phyloP scores from a whole-genome alignment of 2,888 invertebrate genomes.

The Diplazon laetatorius region DNA sequence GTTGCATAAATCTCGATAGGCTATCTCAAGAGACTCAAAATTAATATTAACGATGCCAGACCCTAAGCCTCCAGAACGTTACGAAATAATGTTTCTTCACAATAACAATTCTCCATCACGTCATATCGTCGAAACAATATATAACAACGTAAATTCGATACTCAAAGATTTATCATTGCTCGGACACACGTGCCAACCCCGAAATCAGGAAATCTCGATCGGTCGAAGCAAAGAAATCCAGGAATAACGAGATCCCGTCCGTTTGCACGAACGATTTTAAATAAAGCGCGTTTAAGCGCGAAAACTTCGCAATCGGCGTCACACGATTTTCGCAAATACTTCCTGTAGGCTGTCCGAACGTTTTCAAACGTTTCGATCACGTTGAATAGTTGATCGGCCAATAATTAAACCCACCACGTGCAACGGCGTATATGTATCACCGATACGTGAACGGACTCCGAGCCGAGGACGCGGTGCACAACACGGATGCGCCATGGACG shows the following conservation, averaged over 20 bases:
- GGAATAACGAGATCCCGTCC: too few relatives aligned
- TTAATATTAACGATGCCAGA: too few relatives aligned
- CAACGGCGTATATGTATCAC: slow-evolving; percentile 42
- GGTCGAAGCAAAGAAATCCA: neutral
- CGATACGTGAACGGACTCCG: slow-evolving; percentile 44
- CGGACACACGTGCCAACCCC: too few relatives aligned
- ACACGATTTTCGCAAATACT: slow-evolving; percentile 19
- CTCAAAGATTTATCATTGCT: too few relatives aligned
- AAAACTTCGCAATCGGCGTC: slow-evolving; percentile 13
- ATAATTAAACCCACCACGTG: slow-evolving; percentile 42
- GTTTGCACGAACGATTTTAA: neutral
- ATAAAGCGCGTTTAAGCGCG: neutral
- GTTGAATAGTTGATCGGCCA: slow-evolving; percentile 52
- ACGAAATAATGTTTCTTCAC: too few relatives aligned
- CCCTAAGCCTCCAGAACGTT: too few relatives aligned
- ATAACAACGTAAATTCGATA: too few relatives aligned
- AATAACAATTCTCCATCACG: too few relatives aligned
- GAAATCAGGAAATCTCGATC: neutral
- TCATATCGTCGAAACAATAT: too few relatives aligned
- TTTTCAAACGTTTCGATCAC: slow-evolving; percentile 51
- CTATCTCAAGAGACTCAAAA: too few relatives aligned
- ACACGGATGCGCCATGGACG: neutral
- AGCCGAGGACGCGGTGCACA: slow-evolving; percentile 5
- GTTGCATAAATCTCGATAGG: neutral
- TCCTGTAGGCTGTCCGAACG: neutral